Evolutionary conservation across 2,113 vertebrate genomes (phyloP), one percentile per base, ranked within the genome.

Genomic region (Struthio camelus): DNA sequence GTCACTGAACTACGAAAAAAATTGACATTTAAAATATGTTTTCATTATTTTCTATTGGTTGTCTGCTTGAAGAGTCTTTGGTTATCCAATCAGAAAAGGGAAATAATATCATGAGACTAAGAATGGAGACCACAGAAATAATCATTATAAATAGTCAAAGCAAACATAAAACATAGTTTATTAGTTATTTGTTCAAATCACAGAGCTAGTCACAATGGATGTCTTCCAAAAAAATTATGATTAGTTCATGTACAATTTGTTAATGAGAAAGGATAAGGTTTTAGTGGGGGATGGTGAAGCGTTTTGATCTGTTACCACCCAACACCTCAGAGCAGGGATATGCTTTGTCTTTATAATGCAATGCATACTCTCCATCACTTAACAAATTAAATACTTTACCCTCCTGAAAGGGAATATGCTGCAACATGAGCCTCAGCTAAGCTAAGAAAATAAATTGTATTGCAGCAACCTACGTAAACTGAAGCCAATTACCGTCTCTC

Each of bases 381-480:
- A 34, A 79, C 90, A 94, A 83, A 96, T 83, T 81, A 96, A 97
- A 90, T 61, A 69, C 34, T 67, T 93, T 71, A 86, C 32, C 19
- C 76, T 90, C 58, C 34, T 28, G 64, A 67, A 95, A 93, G 76
- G 85, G 90, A 96, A 95, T 75, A 85, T 56, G 38, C 62, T 82
- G 66, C 85, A 97, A 86, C n/a, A 81, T 32, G 40, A 96, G 59
- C 77, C 91, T 86, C 59, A 72, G 62, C 42, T 88, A 87, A 85
- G 34, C 79, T 77, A 77, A 93, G 91, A 85, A 94, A 95, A 95
- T 89, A 96, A 95, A 96, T 95, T 93, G 85, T 83, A 94, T 80
- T 95, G 91, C 87, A 95, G 89, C 56, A 96, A 73, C 83, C 73
- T 90, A 96, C 87, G 93, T 91, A 96, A 97, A 97, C 87, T 91